phyloP scores from a whole-genome alignment of 2,113 vertebrate species.

The Ammodytes dubius region DNA sequence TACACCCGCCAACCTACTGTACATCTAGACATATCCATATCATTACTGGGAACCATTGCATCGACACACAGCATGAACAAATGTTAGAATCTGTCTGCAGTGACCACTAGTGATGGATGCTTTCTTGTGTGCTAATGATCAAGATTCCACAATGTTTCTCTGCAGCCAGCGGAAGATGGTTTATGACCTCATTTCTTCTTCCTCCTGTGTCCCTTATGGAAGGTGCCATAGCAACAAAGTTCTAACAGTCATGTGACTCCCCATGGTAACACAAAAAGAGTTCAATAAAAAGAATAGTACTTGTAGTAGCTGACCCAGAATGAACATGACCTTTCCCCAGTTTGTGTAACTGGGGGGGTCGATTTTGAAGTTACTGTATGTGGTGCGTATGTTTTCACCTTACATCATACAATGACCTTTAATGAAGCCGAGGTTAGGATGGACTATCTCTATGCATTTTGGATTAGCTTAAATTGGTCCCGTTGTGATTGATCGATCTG shows the following conservation, averaged over 20 bases:
- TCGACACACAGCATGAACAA: background rate
- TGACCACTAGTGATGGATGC: background rate
- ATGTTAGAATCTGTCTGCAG: background rate
- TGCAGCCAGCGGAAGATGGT: conserved; percentile 6
- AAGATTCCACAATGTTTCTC: background rate
- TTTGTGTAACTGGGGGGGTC: background rate
- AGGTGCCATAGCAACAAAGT: conserved; percentile 62
- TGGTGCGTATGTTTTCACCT: too few species aligned
- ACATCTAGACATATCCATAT: background rate
- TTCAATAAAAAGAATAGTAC: background rate
- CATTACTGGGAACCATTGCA: background rate
- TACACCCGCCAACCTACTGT: background rate
- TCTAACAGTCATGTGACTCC: conserved; percentile 23
- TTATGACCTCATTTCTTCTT: conserved; percentile 27
- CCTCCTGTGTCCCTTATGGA: conserved; percentile 3
- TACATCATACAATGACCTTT: background rate
- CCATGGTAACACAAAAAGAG: background rate
- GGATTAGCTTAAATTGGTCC: background rate
- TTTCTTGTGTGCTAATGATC: background rate
- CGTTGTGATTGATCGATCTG: background rate
- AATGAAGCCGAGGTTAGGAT: background rate
- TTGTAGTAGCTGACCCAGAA: background rate
- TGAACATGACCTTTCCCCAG: background rate
- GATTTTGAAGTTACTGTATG: background rate
- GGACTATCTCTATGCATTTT: background rate